Percentiles rank a stretch among this genome's conserved stretches.
phyloP scores from a whole-genome alignment of 2,888 invertebrate genomes.

The Watsonalla binaria region DNA sequence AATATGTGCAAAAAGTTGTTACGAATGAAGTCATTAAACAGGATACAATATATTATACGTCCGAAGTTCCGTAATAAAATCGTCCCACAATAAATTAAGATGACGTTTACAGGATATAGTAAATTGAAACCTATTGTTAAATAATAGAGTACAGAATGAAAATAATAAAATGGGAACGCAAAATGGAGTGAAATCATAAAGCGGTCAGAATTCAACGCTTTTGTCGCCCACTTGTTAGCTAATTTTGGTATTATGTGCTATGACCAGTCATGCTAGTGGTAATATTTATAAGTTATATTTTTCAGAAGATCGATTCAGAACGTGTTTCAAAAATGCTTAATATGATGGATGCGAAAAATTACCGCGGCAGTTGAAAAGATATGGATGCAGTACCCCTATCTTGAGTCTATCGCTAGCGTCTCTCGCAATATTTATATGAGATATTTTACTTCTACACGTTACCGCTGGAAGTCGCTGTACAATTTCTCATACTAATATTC shows the following conservation, averaged over 20 bases:
- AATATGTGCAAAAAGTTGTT: background rate
- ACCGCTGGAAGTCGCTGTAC: too few species aligned
- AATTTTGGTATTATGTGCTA: constrained; percentile 15
- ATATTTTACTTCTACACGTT: too few species aligned
- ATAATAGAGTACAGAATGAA: constrained; percentile 6
- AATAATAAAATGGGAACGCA: constrained; percentile 14
- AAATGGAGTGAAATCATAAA: constrained; percentile 41
- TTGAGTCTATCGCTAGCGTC: too few species aligned
- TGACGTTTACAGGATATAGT: constrained; percentile 25
- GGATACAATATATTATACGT: background rate
- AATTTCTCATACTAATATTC: too few species aligned
- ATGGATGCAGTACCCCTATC: too few species aligned
- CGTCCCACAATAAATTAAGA: constrained; percentile 21
- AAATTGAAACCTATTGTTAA: constrained; percentile 27
- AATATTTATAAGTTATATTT: too few species aligned
- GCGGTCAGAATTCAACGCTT: constrained; percentile 25
- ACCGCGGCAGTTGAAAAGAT: too few species aligned
- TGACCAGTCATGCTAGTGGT: background rate
- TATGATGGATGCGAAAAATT: too few species aligned
- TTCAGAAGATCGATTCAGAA: too few species aligned
- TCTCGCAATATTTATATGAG: too few species aligned
- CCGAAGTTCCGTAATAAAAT: background rate
- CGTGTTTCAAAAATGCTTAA: too few species aligned
- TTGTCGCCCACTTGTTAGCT: constrained; percentile 24
- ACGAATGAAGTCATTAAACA: background rate